Base-by-base conservation (phyloP, 2,797 vertebrate species). In the Huso huso region DNA sequence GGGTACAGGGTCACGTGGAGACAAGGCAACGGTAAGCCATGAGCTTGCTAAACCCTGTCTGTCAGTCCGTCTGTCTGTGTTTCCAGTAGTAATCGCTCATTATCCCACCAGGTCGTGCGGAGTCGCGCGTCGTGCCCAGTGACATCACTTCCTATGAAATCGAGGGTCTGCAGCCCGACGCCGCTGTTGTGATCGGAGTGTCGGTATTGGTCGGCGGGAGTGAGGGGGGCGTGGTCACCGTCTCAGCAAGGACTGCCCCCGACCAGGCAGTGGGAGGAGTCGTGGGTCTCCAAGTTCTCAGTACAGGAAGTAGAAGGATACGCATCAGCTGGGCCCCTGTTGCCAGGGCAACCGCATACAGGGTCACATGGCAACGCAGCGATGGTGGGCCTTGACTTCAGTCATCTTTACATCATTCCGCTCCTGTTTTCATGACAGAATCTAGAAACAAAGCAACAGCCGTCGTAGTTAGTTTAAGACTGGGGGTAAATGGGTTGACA, bases 1-100 rank as follows among this genome's bases (percentile, higher is more conserved):
- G 87, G 86, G 4, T 92, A 91, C 79, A 84, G 78, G 65, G 71
- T 92, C 6, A 86, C 84, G 2, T 92, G 89, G 89, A 87, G 78
- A 79, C 88, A 89, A 79, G 84, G 86, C 73, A 86, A 65, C 52
- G 78, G 90, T 92, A 78, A 75, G 88, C 12, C 8, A 5, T 9
- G 6, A 64, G 18, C 49, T 63, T 57, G 49, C 57, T 8, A 37
- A 61, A 59, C 62, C 68, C 58, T 49, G 1, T 52, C n/a, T 67
- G 51, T 61, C 13, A 10, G 7, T 60, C 10, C 10, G 61, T 63
- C 10, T 49, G 13, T 13, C 8, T 68, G 37, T 12, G n/a, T 66
- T 7, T 52, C 1, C 52, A 63, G 48, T 37, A 51, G 13, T 15
- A 10, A 51, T n/a, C 9, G n/a, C 53, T 8, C 9, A 61, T 61